Percentiles rank a stretch among this genome's conserved stretches.
Evolutionary conservation across 1,140 invertebrate species (phyloP).

Genomic region (Drosophila subpulchrella): DNA sequence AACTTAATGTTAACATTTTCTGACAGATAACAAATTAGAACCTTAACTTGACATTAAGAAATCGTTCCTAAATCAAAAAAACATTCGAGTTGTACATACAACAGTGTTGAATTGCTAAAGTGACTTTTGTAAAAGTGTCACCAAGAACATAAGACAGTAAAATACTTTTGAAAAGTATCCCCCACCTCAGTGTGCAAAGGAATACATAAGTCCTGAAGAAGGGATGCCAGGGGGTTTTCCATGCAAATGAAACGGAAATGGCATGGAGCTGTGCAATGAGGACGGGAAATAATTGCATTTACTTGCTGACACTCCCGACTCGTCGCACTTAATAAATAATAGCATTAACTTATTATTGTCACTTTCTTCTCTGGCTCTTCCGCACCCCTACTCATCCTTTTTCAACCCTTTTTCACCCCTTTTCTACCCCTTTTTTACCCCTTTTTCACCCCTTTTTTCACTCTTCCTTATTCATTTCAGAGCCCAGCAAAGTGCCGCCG

Average conservation of each 20-base stretch:
- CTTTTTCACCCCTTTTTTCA: conserved; percentile 18
- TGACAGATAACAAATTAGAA: no score
- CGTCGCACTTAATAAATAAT: conserved; percentile 64
- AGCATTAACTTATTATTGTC: conserved; percentile 76
- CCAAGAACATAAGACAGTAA: neutral
- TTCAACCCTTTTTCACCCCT: conserved; percentile 22
- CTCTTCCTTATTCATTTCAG: conserved; percentile 62
- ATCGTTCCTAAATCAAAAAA: no score
- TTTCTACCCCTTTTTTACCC: neutral
- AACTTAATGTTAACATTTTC: no score
- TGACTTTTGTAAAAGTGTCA: neutral
- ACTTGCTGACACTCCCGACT: conserved; percentile 41
- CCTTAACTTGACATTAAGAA: no score
- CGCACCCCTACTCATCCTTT: conserved; percentile 20
- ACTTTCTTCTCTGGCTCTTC: conserved; percentile 42
- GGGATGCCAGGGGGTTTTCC: neutral
- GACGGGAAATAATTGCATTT: conserved; percentile 67
- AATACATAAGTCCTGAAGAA: neutral
- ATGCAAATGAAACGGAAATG: conserved; percentile 71
- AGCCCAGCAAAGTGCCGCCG: conserved; percentile 85
- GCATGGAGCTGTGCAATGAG: conserved; percentile 34
- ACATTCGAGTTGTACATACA: neutral
- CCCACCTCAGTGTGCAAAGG: conserved; percentile 3
- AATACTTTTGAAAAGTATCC: neutral
- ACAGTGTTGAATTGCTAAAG: neutral